Conservation (phyloP, 1,140 invertebrate species). For the Pentalonia nigronervosa region DNA sequence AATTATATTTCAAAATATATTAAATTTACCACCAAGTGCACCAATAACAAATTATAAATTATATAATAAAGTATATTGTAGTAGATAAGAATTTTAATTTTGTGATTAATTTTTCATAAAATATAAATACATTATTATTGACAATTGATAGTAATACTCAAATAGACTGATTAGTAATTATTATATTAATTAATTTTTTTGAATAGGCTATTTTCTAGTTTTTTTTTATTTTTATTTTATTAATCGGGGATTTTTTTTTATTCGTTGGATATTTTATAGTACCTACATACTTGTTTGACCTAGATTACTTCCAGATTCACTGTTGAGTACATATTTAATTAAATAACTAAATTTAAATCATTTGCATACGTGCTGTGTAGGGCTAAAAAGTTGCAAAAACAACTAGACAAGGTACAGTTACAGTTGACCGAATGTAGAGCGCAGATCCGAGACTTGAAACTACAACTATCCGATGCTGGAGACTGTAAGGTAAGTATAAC, state of each 20-base stretch:
- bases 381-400: slow-evolving; percentile 78
- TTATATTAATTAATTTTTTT: not conserved
- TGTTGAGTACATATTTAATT: not conserved
- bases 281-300: not conserved
- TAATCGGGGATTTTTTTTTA: not conserved
- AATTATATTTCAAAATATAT: not conserved
- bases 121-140: too few species aligned
- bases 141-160: not conserved
- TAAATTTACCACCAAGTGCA: not conserved
- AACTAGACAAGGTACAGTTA: slow-evolving; percentile 76
- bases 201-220: not conserved
- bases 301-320: not conserved
- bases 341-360: not conserved
- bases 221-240: not conserved
- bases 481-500: slow-evolving; percentile 76
- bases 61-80: too few species aligned
- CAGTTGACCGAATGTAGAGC: slow-evolving; percentile 77
- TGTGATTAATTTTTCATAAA: too few species aligned
- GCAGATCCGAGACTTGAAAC: slow-evolving; percentile 77
- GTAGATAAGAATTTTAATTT: too few species aligned
- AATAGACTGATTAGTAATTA: not conserved
- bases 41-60: too few species aligned
- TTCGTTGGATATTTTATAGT: not conserved
- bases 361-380: slow-evolving; percentile 61
- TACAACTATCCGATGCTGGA: slow-evolving; percentile 80